Percentiles rank a stretch among this genome's conserved stretches.
Evolutionary conservation across 2,113 vertebrate species (phyloP).

Genomic region (Scatophagus argus): DNA sequence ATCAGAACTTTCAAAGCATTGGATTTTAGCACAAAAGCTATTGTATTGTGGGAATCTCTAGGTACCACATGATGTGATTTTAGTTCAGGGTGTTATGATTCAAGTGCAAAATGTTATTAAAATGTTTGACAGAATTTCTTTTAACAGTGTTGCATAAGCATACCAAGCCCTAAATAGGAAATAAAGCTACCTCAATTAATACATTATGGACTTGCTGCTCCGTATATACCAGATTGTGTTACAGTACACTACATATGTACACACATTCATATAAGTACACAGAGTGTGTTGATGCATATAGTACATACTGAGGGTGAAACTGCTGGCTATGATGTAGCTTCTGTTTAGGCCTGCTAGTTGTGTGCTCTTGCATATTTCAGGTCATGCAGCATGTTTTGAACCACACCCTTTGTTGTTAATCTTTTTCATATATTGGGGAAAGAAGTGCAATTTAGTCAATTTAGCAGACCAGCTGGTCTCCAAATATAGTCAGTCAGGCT

Average conservation of each 20-base stretch:
- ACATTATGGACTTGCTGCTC: too few species aligned
- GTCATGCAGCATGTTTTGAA: background rate
- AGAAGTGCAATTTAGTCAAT: slow-evolving; percentile 6
- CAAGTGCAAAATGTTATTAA: background rate
- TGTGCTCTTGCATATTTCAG: background rate
- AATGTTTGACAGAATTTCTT: background rate
- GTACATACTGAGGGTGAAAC: background rate
- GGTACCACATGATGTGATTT: background rate
- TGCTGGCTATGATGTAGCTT: background rate
- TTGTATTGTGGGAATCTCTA: background rate
- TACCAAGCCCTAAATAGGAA: slow-evolving; percentile 1
- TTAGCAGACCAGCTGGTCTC: slow-evolving; percentile 46
- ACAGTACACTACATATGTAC: background rate
- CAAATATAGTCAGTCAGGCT: slow-evolving; percentile 54
- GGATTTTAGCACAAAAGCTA: background rate
- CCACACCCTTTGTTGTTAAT: background rate
- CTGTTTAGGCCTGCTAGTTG: background rate
- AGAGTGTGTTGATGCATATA: background rate
- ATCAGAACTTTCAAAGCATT: background rate
- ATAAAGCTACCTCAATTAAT: background rate
- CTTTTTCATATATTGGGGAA: slow-evolving; percentile 8
- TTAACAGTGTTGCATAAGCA: background rate
- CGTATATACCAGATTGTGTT: background rate
- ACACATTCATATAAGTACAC: background rate
- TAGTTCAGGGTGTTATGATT: background rate